Evolutionary conservation across 2,797 vertebrate genomes (phyloP).

Genomic region (Gobionotothen gibberifrons): DNA sequence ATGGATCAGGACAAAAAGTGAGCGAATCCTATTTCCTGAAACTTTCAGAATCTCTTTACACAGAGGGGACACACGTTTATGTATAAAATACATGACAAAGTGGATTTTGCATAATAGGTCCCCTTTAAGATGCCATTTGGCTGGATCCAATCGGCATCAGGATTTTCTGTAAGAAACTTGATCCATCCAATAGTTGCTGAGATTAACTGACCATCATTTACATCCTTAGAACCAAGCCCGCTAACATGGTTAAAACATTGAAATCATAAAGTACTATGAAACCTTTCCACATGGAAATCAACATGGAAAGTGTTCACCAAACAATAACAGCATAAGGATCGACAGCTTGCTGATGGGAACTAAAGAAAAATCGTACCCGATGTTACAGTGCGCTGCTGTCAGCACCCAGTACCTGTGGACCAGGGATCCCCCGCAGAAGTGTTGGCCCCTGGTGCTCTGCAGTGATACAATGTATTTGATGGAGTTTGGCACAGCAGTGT

Average conservation of each 20-base stretch:
- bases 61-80: too few species aligned
- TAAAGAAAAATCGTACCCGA: conserved; percentile 68
- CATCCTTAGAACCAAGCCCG: not conserved
- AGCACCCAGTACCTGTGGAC: conserved; percentile 83
- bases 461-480: conserved; percentile 85
- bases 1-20: too few species aligned
- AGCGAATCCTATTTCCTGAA: too few species aligned
- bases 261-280: not conserved
- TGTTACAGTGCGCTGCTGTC: conserved; percentile 84
- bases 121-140: too few species aligned
- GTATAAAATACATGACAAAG: too few species aligned
- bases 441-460: conserved; percentile 78
- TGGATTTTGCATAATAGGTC: too few species aligned
- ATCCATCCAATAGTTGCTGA: not conserved
- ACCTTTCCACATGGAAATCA: not conserved
- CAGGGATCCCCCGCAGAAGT: conserved; percentile 81
- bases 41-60: too few species aligned
- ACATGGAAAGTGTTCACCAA: not conserved
- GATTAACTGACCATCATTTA: not conserved
- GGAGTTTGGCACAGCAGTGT: conserved; percentile 75
- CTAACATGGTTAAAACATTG: not conserved
- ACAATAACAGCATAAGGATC: not conserved
- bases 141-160: too few species aligned
- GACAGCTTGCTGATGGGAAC: not conserved
- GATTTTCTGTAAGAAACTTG: too few species aligned